Percentiles rank a stretch among this genome's conserved stretches.
These are phyloP conservation scores for Cheracebus regulus DNA, from an alignment of 2,797 vertebrate genomes.

Conservation along the genomic window DNA sequence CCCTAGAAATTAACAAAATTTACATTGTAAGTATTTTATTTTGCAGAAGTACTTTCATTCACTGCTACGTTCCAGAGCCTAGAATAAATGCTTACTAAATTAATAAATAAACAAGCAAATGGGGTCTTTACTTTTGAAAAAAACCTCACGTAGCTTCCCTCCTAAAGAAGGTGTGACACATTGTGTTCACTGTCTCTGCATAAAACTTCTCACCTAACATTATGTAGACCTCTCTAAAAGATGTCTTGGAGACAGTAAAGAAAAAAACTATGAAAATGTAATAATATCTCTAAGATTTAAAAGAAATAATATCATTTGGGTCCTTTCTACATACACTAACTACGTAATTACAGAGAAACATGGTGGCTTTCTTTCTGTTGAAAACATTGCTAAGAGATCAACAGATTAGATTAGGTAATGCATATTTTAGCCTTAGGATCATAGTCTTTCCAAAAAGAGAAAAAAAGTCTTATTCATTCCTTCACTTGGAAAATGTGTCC, in stretches of 20 bases:
- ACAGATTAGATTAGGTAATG: neutral
- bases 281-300: neutral
- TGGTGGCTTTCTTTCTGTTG: neutral
- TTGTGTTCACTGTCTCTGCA: neutral
- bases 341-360: neutral
- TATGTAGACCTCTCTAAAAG: neutral
- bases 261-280: neutral
- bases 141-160: neutral
- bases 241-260: neutral
- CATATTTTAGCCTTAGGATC: neutral
- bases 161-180: neutral
- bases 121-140: neutral
- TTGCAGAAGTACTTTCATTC: neutral
- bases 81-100: neutral
- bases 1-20: neutral
- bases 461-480: neutral
- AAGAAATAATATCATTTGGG: neutral
- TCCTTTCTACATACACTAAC: neutral
- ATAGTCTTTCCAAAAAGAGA: neutral
- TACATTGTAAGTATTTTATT: neutral
- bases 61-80: neutral
- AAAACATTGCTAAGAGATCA: neutral
- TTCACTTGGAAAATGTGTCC: neutral
- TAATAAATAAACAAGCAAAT: neutral
- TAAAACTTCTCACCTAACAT: neutral